A percentile compares a stretch with the other conserved stretches of the same genome.
These are phyloP conservation scores for Thunnus albacares DNA, from an alignment of 2,797 vertebrate genomes.

Conservation along the genomic window DNA sequence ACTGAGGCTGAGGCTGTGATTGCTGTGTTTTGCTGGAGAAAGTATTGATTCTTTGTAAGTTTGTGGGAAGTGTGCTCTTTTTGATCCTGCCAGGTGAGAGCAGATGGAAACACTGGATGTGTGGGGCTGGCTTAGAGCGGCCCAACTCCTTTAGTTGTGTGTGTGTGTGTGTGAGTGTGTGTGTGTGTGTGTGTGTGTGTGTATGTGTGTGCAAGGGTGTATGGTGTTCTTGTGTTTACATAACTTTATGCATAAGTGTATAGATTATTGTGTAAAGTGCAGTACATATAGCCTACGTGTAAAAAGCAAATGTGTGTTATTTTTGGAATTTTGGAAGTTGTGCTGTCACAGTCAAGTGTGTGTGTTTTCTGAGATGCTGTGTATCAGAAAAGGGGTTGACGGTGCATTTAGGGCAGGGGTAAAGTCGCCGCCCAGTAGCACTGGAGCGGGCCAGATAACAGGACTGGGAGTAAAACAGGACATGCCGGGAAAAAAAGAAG, in stretches of 20 bases:
- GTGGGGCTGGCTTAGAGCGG: conserved; percentile 70
- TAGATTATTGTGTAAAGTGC: conserved; percentile 41
- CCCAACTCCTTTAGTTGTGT: conserved; percentile 68
- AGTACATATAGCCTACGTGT: conserved; percentile 18
- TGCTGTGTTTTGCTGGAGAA: conserved; percentile 82
- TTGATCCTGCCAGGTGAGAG: conserved; percentile 86
- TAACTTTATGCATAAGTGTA: conserved; percentile 59
- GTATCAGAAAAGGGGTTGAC: conserved; percentile 12
- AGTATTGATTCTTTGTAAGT: conserved; percentile 89
- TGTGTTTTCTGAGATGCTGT: conserved; percentile 18
- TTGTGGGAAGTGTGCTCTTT: conserved; percentile 86
- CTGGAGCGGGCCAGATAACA: conserved; percentile 42
- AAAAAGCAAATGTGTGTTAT: conserved; percentile 26
- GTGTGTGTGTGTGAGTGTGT: conserved; percentile 42
- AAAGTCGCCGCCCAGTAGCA: conserved; percentile 22
- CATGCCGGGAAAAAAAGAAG: not conserved
- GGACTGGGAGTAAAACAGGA: conserved; percentile 5
- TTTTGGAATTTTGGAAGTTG: conserved; percentile 21
- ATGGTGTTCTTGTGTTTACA: conserved; percentile 61
- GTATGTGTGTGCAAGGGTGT: conserved; percentile 16
- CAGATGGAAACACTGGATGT: conserved; percentile 77
- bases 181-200: conserved; percentile 26
- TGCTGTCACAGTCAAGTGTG: conserved; percentile 34
- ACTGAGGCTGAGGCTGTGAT: conserved; percentile 67
- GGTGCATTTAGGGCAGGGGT: conserved; percentile 13